Evolutionary conservation across 2,797 vertebrate genomes (phyloP).

Genomic region (Myotis daubentonii): DNA sequence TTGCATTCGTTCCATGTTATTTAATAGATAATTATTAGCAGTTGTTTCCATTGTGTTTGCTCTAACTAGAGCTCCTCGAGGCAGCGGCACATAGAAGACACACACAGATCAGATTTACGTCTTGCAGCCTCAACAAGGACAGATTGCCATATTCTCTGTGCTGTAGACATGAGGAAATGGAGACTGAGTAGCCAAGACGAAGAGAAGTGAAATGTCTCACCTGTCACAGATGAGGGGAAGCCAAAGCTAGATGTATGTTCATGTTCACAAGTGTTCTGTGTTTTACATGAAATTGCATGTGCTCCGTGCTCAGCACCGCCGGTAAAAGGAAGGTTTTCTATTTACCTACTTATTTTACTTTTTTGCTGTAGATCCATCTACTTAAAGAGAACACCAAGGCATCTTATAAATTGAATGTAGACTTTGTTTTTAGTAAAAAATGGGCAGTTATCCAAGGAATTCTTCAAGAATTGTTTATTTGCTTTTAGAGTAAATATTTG

Average conservation of each 20-base stretch:
- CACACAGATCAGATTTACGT: not conserved
- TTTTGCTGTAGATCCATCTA: not conserved
- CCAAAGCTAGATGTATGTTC: not conserved
- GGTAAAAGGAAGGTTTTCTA: not conserved
- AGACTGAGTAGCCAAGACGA: not conserved
- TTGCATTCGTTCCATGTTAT: not conserved
- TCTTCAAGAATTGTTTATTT: constrained; percentile 16
- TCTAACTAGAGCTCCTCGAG: not conserved
- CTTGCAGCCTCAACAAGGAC: not conserved
- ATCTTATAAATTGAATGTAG: not conserved
- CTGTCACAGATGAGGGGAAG: not conserved
- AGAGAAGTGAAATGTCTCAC: not conserved
- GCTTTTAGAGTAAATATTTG: constrained; percentile 33
- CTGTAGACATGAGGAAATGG: not conserved
- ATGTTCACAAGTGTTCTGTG: not conserved
- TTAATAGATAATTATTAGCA: not conserved
- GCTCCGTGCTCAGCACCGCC: not conserved
- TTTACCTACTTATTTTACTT: not conserved
- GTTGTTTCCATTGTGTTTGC: not conserved
- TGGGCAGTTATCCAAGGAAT: not conserved
- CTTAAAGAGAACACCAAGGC: not conserved
- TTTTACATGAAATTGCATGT: not conserved
- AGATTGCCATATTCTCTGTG: not conserved
- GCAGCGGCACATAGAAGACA: not conserved
- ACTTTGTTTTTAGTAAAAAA: constrained; percentile 30